phyloP scores from a whole-genome alignment of 37 sponge, comb jelly and placozoan species.

The Amphimedon queenslandica region DNA sequence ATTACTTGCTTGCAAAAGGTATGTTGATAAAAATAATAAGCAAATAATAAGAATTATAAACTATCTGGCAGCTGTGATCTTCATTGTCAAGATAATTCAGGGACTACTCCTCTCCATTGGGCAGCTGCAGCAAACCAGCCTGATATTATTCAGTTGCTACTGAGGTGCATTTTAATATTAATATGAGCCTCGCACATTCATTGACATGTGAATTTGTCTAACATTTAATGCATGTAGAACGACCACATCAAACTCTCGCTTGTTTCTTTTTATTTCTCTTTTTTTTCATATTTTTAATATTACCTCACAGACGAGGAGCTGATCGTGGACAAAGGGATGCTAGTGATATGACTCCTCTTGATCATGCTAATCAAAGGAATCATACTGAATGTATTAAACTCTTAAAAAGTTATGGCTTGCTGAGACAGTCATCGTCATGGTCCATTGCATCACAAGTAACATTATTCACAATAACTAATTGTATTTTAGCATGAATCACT shows the following conservation, averaged over 20 bases:
- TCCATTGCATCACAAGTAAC: slow-evolving; percentile 49
- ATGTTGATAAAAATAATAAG: no score
- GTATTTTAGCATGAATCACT: background rate
- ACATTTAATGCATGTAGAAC: no score
- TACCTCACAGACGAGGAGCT: slow-evolving; percentile 50
- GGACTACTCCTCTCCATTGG: slow-evolving; percentile 84
- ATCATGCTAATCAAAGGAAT: slow-evolving; percentile 70
- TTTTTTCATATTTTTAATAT: background rate
- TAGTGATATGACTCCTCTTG: slow-evolving; percentile 56
- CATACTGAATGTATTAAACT: slow-evolving; percentile 52
- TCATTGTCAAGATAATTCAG: slow-evolving; percentile 53
- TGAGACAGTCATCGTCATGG: slow-evolving; percentile 20
- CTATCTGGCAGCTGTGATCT: slow-evolving; percentile 55
- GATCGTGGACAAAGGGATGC: slow-evolving; percentile 47
- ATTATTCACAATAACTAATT: background rate
- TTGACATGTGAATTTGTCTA: no score
- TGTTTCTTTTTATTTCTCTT: no score
- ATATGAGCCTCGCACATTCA: no score
- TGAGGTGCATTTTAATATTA: slow-evolving; percentile 43
- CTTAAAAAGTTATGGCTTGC: slow-evolving; percentile 44
- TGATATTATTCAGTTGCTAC: slow-evolving; percentile 52
- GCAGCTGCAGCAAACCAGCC: slow-evolving; percentile 86
- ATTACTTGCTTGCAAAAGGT: slow-evolving; percentile 60
- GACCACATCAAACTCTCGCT: no score
- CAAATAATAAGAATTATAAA: no score